phyloP scores from a whole-genome alignment of 2,888 invertebrate species.

The Chymomyza procnemis region DNA sequence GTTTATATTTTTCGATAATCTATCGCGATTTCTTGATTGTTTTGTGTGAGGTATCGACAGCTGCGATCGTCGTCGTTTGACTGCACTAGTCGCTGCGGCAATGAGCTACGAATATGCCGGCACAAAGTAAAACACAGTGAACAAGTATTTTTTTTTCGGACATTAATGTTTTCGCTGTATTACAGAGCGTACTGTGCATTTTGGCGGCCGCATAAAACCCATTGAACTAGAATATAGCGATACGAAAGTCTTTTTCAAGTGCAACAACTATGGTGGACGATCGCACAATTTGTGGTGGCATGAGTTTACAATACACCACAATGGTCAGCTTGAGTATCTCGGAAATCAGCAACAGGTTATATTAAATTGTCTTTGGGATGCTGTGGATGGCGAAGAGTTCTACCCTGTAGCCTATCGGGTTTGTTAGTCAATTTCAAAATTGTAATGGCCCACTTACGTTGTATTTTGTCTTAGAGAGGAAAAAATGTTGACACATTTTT shows the following conservation, averaged over 20 bases:
- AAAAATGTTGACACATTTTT: conserved; percentile 61
- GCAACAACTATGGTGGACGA: conserved; percentile 53
- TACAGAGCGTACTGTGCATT: conserved; percentile 31
- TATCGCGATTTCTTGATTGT: too few species aligned
- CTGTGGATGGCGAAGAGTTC: conserved; percentile 66
- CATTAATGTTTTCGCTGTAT: neutral
- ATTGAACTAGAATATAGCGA: conserved; percentile 60
- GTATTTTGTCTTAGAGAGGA: conserved; percentile 51
- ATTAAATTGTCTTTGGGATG: conserved; percentile 61
- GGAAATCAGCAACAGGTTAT: conserved; percentile 50
- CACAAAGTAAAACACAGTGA: neutral
- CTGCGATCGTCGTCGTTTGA: neutral
- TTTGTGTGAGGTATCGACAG: neutral
- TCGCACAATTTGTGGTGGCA: conserved; percentile 69
- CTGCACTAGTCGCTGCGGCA: neutral
- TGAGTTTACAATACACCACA: conserved; percentile 66
- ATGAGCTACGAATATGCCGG: neutral
- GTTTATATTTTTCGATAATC: neutral
- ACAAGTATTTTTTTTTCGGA: neutral
- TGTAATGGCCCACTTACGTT: neutral
- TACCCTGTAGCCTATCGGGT: conserved; percentile 73
- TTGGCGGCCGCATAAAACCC: conserved; percentile 35
- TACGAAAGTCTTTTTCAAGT: conserved; percentile 55
- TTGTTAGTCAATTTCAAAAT: neutral
- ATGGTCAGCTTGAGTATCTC: conserved; percentile 48